Evolutionary conservation across 2,888 invertebrate genomes (phyloP), one percentile per base, ranked within the genome.

Genomic region (Coremacera marginata): DNA sequence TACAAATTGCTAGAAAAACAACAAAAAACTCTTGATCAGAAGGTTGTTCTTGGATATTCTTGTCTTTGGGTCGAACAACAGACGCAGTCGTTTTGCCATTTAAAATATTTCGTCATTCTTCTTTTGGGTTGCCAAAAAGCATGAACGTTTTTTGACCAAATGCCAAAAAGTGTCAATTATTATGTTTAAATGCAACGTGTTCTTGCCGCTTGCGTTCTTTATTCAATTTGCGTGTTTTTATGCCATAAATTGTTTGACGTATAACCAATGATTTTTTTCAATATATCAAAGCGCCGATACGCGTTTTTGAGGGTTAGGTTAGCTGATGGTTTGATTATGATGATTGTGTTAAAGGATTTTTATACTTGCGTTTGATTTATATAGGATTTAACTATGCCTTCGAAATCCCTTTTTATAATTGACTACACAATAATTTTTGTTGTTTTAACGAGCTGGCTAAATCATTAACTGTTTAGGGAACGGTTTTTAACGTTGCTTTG

Each of bases 151-250:
- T 62, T 72, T 72, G 72, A 72, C 37, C 62, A 5, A n/a, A 22
- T 72, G 72, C 72, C 72, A 72, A 72, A 37, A 8, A 62, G 25
- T 72, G 62, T 62, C 72, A 72, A 57, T 49, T 27, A 25, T 62
- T 72, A 25, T 70, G 52, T 68, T 7, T 49, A 25, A 5, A 49
- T 68, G 34, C 34, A 31, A 25, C 31, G 34, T 14, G 11, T 37
- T 25, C 4, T 25, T 49, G 19, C 19, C 49, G n/a, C 11, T 16
- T 72, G 44, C 60, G 72, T 27, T 72, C 19, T 44, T 34, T 8
- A 16, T 27, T 19, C 60, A 49, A 27, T 72, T 62, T 55, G 52
- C 70, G 55, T 70, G 52, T 22, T 34, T 52, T 55, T 55, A 11
- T 55, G 11, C 55, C n/a, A 70, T 70, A 52, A n/a, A 27, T 70